phyloP scores from a whole-genome alignment of 2,797 vertebrate species.

The Falco berigora region DNA sequence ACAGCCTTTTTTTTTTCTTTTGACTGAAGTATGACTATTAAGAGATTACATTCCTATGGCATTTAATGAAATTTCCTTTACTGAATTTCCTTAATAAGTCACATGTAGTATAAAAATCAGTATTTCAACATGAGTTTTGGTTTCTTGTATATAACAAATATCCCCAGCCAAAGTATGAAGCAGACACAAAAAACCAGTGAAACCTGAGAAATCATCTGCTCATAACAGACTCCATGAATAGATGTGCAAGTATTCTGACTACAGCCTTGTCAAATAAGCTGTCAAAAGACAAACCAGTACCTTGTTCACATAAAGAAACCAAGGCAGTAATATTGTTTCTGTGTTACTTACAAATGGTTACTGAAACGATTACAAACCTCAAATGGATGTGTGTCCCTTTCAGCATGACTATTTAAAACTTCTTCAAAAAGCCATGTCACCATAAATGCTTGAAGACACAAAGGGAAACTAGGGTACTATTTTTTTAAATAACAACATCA shows the following conservation, averaged over 20 bases:
- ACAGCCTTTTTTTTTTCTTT: not conserved
- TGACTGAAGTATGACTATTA: not conserved
- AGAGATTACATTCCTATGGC: not conserved
- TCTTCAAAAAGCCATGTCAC: not conserved
- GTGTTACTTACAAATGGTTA: not conserved
- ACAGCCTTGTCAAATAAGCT: not conserved
- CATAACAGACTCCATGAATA: not conserved
- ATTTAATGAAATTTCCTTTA: not conserved
- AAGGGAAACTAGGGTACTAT: not conserved
- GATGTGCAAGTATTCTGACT: not conserved
- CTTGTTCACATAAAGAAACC: not conserved
- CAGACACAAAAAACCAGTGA: not conserved
- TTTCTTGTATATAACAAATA: not conserved
- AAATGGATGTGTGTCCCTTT: not conserved
- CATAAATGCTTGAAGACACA: not conserved
- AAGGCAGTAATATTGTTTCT: not conserved
- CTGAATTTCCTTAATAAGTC: not conserved
- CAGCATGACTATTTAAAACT: not conserved
- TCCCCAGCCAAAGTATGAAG: not conserved
- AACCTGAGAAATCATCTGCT: not conserved
- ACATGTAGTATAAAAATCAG: not conserved
- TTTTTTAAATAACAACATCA: not conserved
- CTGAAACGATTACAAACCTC: not conserved
- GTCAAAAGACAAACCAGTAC: not conserved
- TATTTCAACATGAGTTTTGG: not conserved